These are phyloP conservation scores for Autographa gamma DNA, from an alignment of 2,888 invertebrate species.

Conservation along the genomic window DNA sequence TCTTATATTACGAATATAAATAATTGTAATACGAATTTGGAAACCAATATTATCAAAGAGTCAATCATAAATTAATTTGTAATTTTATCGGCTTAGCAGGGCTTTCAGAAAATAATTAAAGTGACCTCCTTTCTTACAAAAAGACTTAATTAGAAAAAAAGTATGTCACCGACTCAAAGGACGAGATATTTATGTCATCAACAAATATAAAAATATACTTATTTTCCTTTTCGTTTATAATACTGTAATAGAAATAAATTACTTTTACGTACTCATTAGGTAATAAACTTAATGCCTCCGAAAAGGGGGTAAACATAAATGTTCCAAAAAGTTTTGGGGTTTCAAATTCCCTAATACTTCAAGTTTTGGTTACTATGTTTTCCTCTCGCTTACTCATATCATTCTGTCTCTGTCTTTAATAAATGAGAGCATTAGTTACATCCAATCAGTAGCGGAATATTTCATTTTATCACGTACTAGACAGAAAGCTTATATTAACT, in stretches of 20 bases:
- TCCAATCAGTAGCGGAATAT: not conserved
- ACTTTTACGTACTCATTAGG: not conserved
- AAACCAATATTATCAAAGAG: not conserved
- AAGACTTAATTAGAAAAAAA: not conserved
- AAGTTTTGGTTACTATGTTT: not conserved
- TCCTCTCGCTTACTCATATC: not conserved
- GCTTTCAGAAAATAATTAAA: not conserved
- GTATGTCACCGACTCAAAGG: not conserved
- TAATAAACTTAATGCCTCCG: not conserved
- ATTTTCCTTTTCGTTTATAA: not conserved
- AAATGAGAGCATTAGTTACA: not conserved
- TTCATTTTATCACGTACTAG: not conserved
- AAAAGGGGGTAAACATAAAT: not conserved
- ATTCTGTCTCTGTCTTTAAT: not conserved
- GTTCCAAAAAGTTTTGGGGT: conserved; percentile 1
- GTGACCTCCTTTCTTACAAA: not conserved
- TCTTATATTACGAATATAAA: too few relatives aligned
- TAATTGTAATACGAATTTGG: too few relatives aligned
- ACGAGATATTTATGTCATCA: not conserved
- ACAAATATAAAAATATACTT: not conserved
- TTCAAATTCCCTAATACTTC: not conserved
- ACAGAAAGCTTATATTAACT: conserved; percentile 1
- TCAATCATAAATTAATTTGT: not conserved
- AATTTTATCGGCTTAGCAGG: not conserved
- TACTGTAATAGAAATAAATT: not conserved